Evolutionary conservation across 1,140 invertebrate genomes (phyloP).

Genomic region (Sipha flava): DNA sequence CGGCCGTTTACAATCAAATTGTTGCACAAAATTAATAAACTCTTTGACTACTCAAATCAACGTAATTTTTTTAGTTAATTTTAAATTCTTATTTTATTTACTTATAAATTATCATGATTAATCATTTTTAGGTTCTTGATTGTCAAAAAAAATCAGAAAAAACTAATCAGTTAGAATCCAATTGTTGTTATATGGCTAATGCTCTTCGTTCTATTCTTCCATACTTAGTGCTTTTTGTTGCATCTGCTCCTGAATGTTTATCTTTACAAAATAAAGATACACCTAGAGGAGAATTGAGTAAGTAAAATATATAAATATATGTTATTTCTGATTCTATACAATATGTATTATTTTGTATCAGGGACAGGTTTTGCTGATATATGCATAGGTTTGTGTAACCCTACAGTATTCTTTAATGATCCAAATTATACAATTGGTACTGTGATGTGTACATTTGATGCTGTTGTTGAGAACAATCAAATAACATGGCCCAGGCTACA

Average conservation of each 20-base stretch:
- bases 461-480: conserved; percentile 43
- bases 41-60: conserved; percentile 35
- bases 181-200: conserved; percentile 37
- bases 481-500: conserved; percentile 48
- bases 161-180: conserved; percentile 37
- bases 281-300: conserved; percentile 13
- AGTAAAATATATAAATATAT: neutral
- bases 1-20: conserved; percentile 46
- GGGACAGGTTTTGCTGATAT: conserved; percentile 46
- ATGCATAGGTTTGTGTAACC: conserved; percentile 49
- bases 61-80: conserved; percentile 12
- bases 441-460: conserved; percentile 50
- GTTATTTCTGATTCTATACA: neutral
- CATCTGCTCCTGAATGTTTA: conserved; percentile 41
- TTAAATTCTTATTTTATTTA: neutral
- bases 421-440: conserved; percentile 45
- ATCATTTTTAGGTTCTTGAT: neutral
- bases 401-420: conserved; percentile 48
- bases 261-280: neutral
- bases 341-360: conserved; percentile 35
- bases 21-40: conserved; percentile 41
- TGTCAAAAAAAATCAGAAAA: conserved; percentile 31
- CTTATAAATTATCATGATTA: neutral
- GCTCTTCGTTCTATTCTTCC: conserved; percentile 49
- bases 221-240: conserved; percentile 47